Conservation (phyloP, 2,797 vertebrate genomes). For the Artibeus jamaicensis region DNA sequence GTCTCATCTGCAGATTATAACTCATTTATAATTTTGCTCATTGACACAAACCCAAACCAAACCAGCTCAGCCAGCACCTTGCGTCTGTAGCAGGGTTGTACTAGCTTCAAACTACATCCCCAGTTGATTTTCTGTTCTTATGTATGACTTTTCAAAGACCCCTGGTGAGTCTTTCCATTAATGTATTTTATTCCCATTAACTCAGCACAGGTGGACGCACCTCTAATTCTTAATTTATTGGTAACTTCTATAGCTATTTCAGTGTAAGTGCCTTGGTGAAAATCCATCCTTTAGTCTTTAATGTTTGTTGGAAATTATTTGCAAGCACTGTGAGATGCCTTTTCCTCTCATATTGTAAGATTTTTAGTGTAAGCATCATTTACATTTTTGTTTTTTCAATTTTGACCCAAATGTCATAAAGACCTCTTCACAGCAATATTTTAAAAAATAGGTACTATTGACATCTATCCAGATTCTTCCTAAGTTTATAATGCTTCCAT, state of each 20-base stretch:
- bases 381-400: not conserved
- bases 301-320: not conserved
- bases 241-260: not conserved
- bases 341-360: not conserved
- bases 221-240: not conserved
- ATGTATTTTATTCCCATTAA: not conserved
- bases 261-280: not conserved
- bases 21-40: not conserved
- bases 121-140: not conserved
- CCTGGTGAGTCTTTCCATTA: not conserved
- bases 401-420: constrained; percentile 22
- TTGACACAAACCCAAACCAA: not conserved
- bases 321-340: not conserved
- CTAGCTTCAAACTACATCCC: not conserved
- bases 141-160: not conserved
- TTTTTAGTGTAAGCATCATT: not conserved
- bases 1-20: not conserved
- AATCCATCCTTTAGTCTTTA: not conserved
- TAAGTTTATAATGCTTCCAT: not conserved
- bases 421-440: not conserved
- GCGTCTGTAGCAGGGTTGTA: not conserved
- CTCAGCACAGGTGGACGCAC: not conserved
- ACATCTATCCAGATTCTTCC: not conserved
- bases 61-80: not conserved
- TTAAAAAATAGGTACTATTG: not conserved